Conservation (phyloP, 2,113 vertebrate genomes). For the Oophaga pumilio region DNA sequence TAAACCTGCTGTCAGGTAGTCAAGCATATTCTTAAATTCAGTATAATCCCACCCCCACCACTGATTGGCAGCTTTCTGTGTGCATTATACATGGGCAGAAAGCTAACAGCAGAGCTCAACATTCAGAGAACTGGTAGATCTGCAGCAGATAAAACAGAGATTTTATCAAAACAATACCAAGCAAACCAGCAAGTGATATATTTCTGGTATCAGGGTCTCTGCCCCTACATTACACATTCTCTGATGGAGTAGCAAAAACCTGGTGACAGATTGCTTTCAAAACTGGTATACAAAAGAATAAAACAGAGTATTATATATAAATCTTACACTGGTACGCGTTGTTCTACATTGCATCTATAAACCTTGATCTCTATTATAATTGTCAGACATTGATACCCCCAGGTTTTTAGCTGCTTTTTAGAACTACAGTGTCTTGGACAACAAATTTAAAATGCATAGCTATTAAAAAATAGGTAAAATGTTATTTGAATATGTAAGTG, state of each 20-base stretch:
- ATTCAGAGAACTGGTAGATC: no score
- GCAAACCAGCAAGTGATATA: no score
- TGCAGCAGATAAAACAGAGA: no score
- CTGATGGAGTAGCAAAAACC: neutral
- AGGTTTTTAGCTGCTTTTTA: neutral
- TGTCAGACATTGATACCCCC: neutral
- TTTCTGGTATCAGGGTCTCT: no score
- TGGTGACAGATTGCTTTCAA: neutral
- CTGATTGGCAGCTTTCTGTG: no score
- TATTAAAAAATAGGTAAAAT: neutral
- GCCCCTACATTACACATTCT: no score
- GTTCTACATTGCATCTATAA: conserved; percentile 23
- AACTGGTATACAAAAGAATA: neutral
- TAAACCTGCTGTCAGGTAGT: no score
- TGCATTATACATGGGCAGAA: no score
- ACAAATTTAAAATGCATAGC: neutral
- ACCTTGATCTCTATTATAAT: neutral
- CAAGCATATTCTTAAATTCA: no score
- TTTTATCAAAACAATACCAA: no score
- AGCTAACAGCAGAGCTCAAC: no score
- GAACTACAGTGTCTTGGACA: neutral
- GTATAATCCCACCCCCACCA: no score
- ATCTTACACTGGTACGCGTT: neutral
- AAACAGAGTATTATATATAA: neutral
- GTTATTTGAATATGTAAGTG: neutral